Evolutionary conservation across 2,113 vertebrate genomes (phyloP), one percentile per base, ranked within the genome.

Genomic region (Megaceryle torquata): DNA sequence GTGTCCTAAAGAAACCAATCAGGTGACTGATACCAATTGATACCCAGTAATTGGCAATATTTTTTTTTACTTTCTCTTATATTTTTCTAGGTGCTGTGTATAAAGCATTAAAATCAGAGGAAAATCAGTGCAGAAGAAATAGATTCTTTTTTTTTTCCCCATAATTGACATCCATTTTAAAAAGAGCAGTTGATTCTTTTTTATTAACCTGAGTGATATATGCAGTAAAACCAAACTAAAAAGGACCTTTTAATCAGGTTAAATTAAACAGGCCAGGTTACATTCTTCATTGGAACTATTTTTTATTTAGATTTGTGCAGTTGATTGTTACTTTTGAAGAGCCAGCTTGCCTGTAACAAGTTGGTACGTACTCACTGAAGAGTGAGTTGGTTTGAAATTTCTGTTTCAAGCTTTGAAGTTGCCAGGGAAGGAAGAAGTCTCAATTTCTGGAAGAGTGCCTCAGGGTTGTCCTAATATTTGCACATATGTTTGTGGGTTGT

Each of bases 371-470:
- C 11, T 8, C 17, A 26, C 0, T 59, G 53, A 76, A 59, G 67
- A 64, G 78, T 48, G 35, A 56, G 8, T n/a, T 78, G 13, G 8
- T 46, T 93, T 93, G 70, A 79, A 61, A 46, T 91, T 89, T 95
- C 74, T 86, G 2, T 81, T 86, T 84, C 31, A 46, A 69, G 43
- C 87, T 95, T 91, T 91, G 88, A 88, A 91, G 59, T 89, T 93
- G 46, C 21, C 0, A 5, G 37, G 9, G 15, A n/a, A 87, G 35
- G 18, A 75, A 72, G 28, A 85, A 67, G 39, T 69, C 41, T 89
- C 79, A 53, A 0, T 68, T 83, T 89, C 86, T 79, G 25, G 29
- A 75, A 54, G 33, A 71, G 35, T 71, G 39, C 77, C 72, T 90
- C 22, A 44, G 64, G 39, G 26, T 18, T 88, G 69, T 91, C 60